A percentile compares a stretch with the other conserved stretches of the same genome.
phyloP scores from a whole-genome alignment of 2,113 vertebrate genomes.

The Silurus meridionalis region DNA sequence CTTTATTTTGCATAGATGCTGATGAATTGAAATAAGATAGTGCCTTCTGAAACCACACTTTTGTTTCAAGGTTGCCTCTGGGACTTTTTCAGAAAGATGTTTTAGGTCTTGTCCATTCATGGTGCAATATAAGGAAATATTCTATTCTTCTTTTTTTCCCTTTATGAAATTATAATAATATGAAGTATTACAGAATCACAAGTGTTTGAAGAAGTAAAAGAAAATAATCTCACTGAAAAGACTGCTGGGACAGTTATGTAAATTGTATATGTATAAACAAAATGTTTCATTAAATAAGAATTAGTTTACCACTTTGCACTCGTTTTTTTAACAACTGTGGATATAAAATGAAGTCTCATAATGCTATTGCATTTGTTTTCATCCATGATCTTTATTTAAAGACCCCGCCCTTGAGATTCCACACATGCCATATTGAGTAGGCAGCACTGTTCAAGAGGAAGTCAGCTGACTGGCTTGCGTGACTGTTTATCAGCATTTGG shows the following conservation, averaged over 20 bases:
- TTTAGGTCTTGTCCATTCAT: constrained; percentile 23
- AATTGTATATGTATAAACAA: constrained; percentile 37
- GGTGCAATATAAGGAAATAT: constrained; percentile 47
- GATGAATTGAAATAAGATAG: constrained; percentile 48
- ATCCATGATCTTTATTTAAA: background rate
- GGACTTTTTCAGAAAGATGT: constrained; percentile 11
- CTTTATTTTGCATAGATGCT: background rate
- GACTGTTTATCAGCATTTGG: background rate
- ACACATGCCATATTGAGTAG: constrained; percentile 23
- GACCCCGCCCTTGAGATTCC: constrained; percentile 17
- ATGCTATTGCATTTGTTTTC: background rate
- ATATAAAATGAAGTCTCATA: background rate
- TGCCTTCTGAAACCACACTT: constrained; percentile 49
- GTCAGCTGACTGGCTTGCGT: constrained; percentile 44
- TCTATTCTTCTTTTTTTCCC: constrained; percentile 17
- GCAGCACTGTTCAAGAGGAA: constrained; percentile 19
- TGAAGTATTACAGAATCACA: constrained; percentile 16
- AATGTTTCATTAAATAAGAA: constrained; percentile 44
- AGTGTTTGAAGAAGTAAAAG: constrained; percentile 15
- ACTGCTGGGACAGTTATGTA: constrained; percentile 33
- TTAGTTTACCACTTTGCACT: background rate
- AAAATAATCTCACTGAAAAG: constrained; percentile 30
- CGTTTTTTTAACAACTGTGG: background rate
- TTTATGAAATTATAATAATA: background rate
- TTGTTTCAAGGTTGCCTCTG: constrained; percentile 37